These are phyloP conservation scores for Porphyrio hochstetteri DNA, from an alignment of 2,113 vertebrate genomes.

Conservation along the genomic window DNA sequence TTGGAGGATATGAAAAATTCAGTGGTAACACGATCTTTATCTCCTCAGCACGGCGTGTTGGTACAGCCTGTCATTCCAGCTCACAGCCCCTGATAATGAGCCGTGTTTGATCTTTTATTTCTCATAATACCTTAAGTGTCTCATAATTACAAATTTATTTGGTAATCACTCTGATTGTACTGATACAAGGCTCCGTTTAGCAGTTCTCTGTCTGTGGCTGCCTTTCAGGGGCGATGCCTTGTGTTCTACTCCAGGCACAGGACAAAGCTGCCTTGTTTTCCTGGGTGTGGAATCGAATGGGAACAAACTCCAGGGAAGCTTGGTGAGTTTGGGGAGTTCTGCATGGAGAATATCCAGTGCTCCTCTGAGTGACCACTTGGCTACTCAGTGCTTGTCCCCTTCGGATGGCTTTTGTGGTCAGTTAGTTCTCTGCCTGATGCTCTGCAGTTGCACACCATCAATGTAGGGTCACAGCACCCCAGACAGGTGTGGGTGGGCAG, in stretches of 20 bases:
- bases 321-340: not conserved
- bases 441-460: not conserved
- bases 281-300: not conserved
- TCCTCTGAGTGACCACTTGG: fast-evolving
- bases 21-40: conserved; percentile 63
- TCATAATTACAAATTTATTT: conserved; percentile 62
- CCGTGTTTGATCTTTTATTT: conserved; percentile 59
- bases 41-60: conserved; percentile 30
- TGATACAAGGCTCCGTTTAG: not conserved
- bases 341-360: fast-evolving
- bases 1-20: conserved; percentile 68
- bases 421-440: not conserved
- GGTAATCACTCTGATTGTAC: not conserved
- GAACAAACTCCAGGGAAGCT: not conserved
- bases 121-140: not conserved
- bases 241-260: not conserved
- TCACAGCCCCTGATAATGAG: conserved; percentile 45
- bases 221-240: not conserved
- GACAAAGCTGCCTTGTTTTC: not conserved
- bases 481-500: too few species aligned
- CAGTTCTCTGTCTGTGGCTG: not conserved
- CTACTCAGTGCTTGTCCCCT: not conserved
- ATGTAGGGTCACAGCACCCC: too few species aligned
- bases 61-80: conserved; percentile 36
- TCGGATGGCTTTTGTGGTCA: not conserved